Conservation (phyloP, 1,140 invertebrate species). For the Matsumurasca onukii region DNA sequence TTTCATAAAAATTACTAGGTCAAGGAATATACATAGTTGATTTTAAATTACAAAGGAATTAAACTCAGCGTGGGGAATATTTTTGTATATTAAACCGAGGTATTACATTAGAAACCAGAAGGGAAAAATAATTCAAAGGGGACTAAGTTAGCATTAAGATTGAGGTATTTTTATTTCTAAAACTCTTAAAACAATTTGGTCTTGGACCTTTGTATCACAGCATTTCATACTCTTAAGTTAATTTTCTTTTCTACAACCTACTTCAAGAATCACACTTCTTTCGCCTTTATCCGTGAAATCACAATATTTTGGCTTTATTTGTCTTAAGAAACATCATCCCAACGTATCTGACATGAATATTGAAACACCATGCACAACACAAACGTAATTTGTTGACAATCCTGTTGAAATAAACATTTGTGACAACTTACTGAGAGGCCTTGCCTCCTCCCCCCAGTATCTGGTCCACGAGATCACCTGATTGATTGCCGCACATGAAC, state of each 20-base stretch:
- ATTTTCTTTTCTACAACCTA: background rate
- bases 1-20: no score
- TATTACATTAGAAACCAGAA: no score
- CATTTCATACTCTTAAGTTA: no score
- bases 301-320: background rate
- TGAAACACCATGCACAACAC: background rate
- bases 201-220: no score
- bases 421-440: background rate
- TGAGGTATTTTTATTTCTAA: no score
- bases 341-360: background rate
- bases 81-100: no score
- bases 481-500: conserved; percentile 28
- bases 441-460: conserved; percentile 13
- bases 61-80: no score
- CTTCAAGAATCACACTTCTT: background rate
- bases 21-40: no score
- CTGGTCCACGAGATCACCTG: conserved; percentile 11
- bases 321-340: background rate
- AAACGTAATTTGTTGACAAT: background rate
- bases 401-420: background rate
- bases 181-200: no score
- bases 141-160: no score
- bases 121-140: no score
- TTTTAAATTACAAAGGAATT: no score
- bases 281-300: background rate